Conservation (phyloP, 2,113 vertebrate species). For the Choloepus hoffmanni region DNA sequence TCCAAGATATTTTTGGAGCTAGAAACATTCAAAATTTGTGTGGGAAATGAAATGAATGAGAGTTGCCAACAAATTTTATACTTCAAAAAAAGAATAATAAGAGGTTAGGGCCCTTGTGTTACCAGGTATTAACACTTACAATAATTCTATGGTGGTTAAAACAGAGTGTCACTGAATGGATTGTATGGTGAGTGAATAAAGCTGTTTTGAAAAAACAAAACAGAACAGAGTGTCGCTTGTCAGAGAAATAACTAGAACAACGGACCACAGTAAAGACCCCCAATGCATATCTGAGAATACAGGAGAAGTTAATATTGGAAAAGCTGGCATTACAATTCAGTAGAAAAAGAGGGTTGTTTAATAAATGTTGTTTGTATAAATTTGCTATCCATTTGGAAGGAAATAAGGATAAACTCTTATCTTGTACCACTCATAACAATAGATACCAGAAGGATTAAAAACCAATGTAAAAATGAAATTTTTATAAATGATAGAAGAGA, state of each 20-base stretch:
- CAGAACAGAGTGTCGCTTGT: neutral
- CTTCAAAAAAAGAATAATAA: neutral
- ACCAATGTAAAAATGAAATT: constrained; percentile 4
- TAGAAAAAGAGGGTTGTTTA: constrained; percentile 8
- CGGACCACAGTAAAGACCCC: neutral
- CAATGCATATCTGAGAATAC: neutral
- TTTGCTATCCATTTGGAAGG: neutral
- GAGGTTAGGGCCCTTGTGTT: neutral
- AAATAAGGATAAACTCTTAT: neutral
- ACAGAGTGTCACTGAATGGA: neutral
- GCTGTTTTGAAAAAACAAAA: neutral
- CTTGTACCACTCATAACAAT: neutral
- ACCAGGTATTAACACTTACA: neutral
- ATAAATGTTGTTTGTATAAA: neutral
- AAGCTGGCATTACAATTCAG: constrained; percentile 9
- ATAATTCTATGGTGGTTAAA: constrained; percentile 38
- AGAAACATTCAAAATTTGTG: constrained; percentile 7
- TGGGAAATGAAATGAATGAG: neutral
- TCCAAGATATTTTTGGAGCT: neutral
- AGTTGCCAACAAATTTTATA: constrained; percentile 1
- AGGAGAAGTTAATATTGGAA: constrained; percentile 36
- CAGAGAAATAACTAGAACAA: constrained; percentile 23
- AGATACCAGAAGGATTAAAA: neutral
- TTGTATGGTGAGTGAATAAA: too few relatives aligned
- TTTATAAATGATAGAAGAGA: constrained; percentile 2